Percentiles rank a stretch among this genome's conserved stretches.
These are phyloP conservation scores for Columba janthina DNA, from an alignment of 2,113 vertebrate species.

Conservation along the genomic window DNA sequence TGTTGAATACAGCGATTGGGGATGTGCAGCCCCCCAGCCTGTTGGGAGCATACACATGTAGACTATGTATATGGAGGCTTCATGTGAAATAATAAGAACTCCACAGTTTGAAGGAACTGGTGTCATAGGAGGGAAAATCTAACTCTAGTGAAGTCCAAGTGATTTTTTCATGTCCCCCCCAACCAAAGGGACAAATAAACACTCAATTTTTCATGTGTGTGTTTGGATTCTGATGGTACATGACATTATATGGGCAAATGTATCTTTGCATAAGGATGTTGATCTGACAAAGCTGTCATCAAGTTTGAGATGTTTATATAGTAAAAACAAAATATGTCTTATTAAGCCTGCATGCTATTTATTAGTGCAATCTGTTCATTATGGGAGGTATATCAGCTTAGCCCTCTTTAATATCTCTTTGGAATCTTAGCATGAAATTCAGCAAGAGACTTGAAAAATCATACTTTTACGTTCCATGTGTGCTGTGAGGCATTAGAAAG, in stretches of 20 bases:
- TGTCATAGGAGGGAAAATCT: background rate
- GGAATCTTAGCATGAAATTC: background rate
- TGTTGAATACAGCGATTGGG: fast-evolving
- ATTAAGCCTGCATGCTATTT: background rate
- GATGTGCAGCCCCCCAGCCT: background rate
- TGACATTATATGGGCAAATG: background rate
- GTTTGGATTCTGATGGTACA: background rate
- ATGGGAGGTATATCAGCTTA: background rate
- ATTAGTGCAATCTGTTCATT: background rate
- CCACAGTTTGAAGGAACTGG: background rate
- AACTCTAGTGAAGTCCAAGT: background rate
- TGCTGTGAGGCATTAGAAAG: background rate
- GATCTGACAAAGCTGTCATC: background rate
- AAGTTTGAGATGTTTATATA: background rate
- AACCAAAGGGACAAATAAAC: background rate
- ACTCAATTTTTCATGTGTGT: background rate
- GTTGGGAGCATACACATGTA: too few species aligned
- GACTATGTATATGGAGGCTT: background rate
- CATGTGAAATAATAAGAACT: background rate
- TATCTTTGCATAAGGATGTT: background rate
- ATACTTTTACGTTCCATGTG: background rate
- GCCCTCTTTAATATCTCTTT: background rate
- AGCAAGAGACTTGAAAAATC: background rate
- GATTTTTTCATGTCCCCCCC: too few species aligned
- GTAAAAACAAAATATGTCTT: background rate